A percentile compares a stretch with the other conserved stretches of the same genome.
phyloP scores from a whole-genome alignment of 2,113 vertebrate species.

The Mixornis gularis region DNA sequence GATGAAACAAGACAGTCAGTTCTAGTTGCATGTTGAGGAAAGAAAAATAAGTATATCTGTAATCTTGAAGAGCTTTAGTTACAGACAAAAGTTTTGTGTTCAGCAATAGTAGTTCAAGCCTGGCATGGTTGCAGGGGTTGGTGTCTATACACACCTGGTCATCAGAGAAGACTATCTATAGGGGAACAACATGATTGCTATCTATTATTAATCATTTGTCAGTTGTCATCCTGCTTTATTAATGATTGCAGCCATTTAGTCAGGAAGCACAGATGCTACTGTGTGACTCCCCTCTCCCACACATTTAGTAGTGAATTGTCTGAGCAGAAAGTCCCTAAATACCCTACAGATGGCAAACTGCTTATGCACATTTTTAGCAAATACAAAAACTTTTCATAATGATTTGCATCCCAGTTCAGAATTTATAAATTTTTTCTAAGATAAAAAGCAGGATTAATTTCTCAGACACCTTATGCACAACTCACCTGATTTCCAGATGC shows the following conservation, averaged over 20 bases:
- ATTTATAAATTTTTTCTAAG: not conserved
- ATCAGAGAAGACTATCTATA: not conserved
- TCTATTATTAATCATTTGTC: not conserved
- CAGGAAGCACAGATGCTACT: slow-evolving; percentile 32
- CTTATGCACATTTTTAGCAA: not conserved
- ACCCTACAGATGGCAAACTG: not conserved
- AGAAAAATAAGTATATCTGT: not conserved
- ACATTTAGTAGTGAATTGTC: not conserved
- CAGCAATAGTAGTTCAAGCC: not conserved
- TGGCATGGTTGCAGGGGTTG: not conserved
- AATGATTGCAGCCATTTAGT: not conserved
- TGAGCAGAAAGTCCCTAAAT: not conserved
- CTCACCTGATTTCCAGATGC: not conserved
- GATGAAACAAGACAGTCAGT: not conserved
- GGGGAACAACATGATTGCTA: not conserved
- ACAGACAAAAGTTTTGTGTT: not conserved
- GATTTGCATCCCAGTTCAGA: not conserved
- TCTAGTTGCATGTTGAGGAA: not conserved
- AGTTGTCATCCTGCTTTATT: not conserved
- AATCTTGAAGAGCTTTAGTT: not conserved
- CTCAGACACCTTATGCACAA: not conserved
- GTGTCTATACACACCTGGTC: not conserved
- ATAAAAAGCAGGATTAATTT: not conserved
- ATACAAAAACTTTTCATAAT: not conserved
- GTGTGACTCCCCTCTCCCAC: not conserved